phyloP scores from a whole-genome alignment of 35 echinoderm and acorn worm species.

The Anneissia japonica region DNA sequence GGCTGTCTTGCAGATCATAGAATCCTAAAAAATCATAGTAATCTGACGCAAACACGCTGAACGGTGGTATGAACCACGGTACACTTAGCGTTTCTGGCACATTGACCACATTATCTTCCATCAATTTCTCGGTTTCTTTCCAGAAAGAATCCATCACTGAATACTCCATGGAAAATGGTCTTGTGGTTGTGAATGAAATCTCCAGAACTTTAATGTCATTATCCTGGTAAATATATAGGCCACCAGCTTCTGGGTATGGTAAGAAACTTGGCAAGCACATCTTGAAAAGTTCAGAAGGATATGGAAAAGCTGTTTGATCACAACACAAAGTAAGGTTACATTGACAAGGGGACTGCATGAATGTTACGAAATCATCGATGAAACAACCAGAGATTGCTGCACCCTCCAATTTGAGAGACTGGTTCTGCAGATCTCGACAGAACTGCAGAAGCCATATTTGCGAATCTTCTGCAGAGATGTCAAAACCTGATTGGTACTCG shows the following conservation, averaged over 20 bases:
- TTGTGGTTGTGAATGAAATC: constrained; percentile 72
- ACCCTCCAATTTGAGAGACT: constrained; percentile 18
- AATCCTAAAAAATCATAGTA: constrained; percentile 65
- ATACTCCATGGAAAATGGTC: constrained; percentile 63
- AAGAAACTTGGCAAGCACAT: constrained; percentile 56
- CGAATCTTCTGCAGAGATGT: constrained; percentile 60
- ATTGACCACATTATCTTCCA: constrained; percentile 34
- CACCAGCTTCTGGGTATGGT: constrained; percentile 43
- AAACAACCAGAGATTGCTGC: constrained; percentile 41
- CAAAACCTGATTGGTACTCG: constrained; percentile 45
- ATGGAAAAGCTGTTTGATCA: constrained; percentile 63
- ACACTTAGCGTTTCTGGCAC: constrained; percentile 49
- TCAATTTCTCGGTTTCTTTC: constrained; percentile 49
- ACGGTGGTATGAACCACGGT: constrained; percentile 63
- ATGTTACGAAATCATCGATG: constrained; percentile 63
- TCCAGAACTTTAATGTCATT: constrained; percentile 55
- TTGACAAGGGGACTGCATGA: constrained; percentile 19
- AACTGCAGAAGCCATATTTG: constrained; percentile 81
- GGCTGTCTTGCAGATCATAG: constrained; percentile 88
- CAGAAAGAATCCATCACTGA: constrained; percentile 73
- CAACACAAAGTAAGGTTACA: constrained; percentile 52
- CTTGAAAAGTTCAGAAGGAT: constrained; percentile 51
- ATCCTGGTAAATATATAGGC: constrained; percentile 65
- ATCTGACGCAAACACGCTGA: not conserved
- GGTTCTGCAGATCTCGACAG: constrained; percentile 54